Base-by-base conservation (phyloP, 2,888 invertebrate species). In the Drosophila leonis region DNA sequence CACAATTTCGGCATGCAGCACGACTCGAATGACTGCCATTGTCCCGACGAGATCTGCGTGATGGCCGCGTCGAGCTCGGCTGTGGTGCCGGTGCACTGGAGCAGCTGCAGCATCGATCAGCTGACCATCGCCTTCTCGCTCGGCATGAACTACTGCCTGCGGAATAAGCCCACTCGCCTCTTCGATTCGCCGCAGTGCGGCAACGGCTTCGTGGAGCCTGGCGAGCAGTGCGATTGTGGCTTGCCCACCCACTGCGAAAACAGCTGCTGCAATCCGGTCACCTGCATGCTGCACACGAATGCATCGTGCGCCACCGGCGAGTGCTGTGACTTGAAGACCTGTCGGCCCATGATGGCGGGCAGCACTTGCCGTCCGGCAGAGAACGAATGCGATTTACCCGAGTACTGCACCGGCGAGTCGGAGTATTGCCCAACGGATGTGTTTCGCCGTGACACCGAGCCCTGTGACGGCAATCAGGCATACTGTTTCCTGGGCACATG, bases 251-350 rank as follows among this genome's bases (percentile, higher is more conserved):
- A 94, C 95, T 94, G 97, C 94, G 95, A 95, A 90, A 98, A 96
- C 93, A 95, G 95, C 10, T 98, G 98, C 91, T 98, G 98, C 91
- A 95, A 96, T 93, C 96, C 97, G 0, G 94, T 94, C 31, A 96
- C 97, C 7, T 99, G 99, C 93, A 97, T 96, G 95, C 94, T 99
- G 75, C 95, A 96, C 78, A 83, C 94, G 51, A 98, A 98, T 93
- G 98, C 99, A 2, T 96, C 97, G n/a, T 99, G 99, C 93, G 99
- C 98, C 0, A 97, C 97, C 0, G 99, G 99, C 8, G 95, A 95
- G 83, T 99, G 99, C 93, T 99, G 99, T 93, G 98, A 99, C 93
- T 93, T 97, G 56, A 94, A 94, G 91, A 96, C 96, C 87, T 94
- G 94, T 82, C 90, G 91, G 3, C 92, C 92, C 35, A 92, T 92